Evolutionary conservation across 2,113 vertebrate species (phyloP), one percentile per base, ranked within the genome.

Genomic region (Uropsilus gracilis): DNA sequence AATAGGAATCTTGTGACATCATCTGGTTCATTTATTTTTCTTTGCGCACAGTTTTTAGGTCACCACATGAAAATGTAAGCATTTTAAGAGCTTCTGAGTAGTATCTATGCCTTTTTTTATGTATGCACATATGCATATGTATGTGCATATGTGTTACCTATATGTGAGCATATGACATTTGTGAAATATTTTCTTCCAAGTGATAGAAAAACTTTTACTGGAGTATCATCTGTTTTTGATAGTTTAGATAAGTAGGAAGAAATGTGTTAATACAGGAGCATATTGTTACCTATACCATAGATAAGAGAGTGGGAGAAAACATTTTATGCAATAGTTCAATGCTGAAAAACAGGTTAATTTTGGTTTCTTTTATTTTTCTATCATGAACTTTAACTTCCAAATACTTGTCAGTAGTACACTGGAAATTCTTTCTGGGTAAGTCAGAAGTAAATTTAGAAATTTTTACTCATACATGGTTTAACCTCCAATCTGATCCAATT

Each of bases 1-100:
- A 95, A 63, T 91, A 92, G 57, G 34, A 92, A 55, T 93, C 71
- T 83, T 83, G 37, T 85, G 55, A 76, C 22, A 64, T 42, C 53
- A 64, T 88, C 57, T 94, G 16, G 39, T 77, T 93, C 73, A 64
- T 24, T 89, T 91, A 48, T 80, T 91, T 94, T 91, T 89, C 48
- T 83, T 86, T 50, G 42, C 50, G 30, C 32, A 69, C 22, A 46
- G 39, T 30, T 92, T 95, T 85, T 75, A 85, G n/a, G 50, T 90
- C 63, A 83, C n/a, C 42, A n/a, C 80, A 46, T 93, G 77, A 85
- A 88, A 81, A 90, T 93, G 26, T 76, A 46, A 81, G 4, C 71
- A 11, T 2, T 89, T 93, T 66, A 84, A 78, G 95, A 82, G 1
- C 32, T 94, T 39, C 78, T 73, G 50, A 69, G 1, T 55, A 78